Evolutionary conservation across 2,888 invertebrate genomes (phyloP).

Genomic region (Alcis repandata): DNA sequence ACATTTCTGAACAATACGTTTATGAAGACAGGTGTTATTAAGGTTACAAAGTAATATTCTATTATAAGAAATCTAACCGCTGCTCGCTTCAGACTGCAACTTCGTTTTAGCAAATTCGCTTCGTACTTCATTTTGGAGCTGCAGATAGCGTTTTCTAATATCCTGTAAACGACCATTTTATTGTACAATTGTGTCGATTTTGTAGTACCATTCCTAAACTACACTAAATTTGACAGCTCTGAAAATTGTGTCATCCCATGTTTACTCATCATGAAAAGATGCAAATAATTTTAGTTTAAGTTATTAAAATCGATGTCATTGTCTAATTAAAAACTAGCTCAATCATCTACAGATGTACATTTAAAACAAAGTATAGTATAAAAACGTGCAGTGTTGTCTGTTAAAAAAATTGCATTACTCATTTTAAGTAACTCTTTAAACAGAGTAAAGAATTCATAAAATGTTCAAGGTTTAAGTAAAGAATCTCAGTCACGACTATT

Average conservation of each 20-base stretch:
- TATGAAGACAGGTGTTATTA: too few species aligned
- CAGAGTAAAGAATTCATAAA: constrained; percentile 44
- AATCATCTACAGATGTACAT: not conserved
- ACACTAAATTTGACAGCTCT: too few species aligned
- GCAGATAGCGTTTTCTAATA: constrained; percentile 14
- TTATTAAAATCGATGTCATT: too few species aligned
- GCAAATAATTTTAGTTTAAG: too few species aligned
- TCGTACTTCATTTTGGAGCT: constrained; percentile 33
- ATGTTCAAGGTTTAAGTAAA: constrained; percentile 21
- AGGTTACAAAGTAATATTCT: too few species aligned
- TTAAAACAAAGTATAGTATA: not conserved
- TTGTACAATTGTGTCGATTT: too few species aligned
- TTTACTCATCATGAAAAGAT: too few species aligned
- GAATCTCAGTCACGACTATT: constrained; percentile 9
- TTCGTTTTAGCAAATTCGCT: not conserved
- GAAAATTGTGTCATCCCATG: too few species aligned
- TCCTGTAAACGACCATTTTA: constrained; percentile 21
- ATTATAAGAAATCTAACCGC: not conserved
- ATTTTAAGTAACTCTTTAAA: constrained; percentile 45
- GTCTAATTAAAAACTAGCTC: too few species aligned
- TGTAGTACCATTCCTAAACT: too few species aligned
- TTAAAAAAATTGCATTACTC: constrained; percentile 15
- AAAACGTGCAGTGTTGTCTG: not conserved
- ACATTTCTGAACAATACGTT: too few species aligned
- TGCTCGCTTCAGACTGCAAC: not conserved